Percentiles rank a stretch among this genome's conserved stretches.
These are phyloP conservation scores for Austrofundulus limnaeus DNA, from an alignment of 2,113 vertebrate species.

Conservation along the genomic window DNA sequence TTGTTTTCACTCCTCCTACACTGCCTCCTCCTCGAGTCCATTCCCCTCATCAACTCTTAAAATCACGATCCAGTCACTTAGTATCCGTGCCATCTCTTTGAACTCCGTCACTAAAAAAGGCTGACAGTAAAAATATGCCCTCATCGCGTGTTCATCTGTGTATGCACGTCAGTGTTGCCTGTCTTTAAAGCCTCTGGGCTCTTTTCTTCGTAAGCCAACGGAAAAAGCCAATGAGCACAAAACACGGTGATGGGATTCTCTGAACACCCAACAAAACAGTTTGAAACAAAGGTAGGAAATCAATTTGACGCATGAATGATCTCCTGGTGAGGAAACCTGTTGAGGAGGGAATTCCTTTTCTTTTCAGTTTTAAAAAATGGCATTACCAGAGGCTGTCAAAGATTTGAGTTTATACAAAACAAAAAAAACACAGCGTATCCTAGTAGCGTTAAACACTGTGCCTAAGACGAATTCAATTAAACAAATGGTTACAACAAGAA, in stretches of 20 bases:
- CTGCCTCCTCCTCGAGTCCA: conserved; percentile 9
- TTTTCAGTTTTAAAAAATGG: conserved; percentile 36
- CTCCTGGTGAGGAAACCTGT: conserved; percentile 64
- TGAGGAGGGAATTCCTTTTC: conserved; percentile 70
- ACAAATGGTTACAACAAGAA: neutral
- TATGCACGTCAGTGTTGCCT: conserved; percentile 13
- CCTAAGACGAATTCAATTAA: no score
- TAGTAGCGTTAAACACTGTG: neutral
- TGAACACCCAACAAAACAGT: conserved; percentile 10
- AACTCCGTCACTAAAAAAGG: conserved; percentile 1
- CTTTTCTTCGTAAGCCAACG: conserved; percentile 26
- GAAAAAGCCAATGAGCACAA: conserved; percentile 37
- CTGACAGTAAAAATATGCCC: conserved; percentile 33
- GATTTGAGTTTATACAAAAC: neutral
- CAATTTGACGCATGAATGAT: conserved; percentile 59
- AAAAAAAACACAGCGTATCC: neutral
- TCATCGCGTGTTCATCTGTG: neutral
- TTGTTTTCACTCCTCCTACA: neutral
- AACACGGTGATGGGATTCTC: conserved; percentile 25
- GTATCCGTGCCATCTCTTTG: conserved; percentile 7
- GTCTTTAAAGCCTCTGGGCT: conserved; percentile 7
- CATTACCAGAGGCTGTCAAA: conserved; percentile 40
- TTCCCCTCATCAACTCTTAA: neutral
- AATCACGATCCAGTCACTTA: neutral
- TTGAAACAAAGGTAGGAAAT: conserved; percentile 69